Evolutionary conservation across 2,888 invertebrate genomes (phyloP).

Genomic region (Rhaphigaster nebulosa): DNA sequence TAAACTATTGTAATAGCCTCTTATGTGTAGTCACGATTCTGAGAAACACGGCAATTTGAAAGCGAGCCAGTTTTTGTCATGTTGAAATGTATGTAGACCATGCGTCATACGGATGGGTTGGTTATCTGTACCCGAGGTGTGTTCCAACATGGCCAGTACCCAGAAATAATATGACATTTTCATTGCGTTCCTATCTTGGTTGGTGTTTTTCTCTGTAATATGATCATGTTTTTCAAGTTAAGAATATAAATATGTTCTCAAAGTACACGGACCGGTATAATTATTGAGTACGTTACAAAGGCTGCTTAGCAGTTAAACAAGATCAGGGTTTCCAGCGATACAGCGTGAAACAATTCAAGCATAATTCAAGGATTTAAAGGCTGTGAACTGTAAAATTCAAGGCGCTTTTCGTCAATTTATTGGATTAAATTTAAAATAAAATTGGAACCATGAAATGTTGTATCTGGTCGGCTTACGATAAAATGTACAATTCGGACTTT

Average conservation of each 20-base stretch:
- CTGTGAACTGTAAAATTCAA: too few species aligned
- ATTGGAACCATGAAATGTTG: too few species aligned
- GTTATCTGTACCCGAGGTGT: neutral
- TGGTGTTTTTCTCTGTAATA: neutral
- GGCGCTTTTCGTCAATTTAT: too few species aligned
- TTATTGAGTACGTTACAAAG: too few species aligned
- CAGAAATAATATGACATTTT: neutral
- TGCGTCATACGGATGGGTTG: neutral
- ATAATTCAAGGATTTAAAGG: too few species aligned
- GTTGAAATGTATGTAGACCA: neutral
- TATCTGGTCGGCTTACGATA: too few species aligned
- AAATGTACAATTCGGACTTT: too few species aligned
- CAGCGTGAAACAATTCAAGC: too few species aligned
- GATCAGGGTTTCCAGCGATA: too few species aligned
- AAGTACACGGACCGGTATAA: neutral
- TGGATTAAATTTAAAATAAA: too few species aligned
- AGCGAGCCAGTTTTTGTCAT: neutral
- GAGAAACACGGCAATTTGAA: neutral
- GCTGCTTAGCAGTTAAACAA: too few species aligned
- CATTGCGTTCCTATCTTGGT: neutral
- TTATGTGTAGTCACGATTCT: neutral
- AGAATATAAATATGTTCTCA: neutral
- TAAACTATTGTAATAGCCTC: neutral
- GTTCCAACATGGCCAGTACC: neutral
- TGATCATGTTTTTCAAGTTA: neutral